These are phyloP conservation scores for Motacilla tschutschensis DNA, from an alignment of 2,113 vertebrate genomes.

Conservation along the genomic window DNA sequence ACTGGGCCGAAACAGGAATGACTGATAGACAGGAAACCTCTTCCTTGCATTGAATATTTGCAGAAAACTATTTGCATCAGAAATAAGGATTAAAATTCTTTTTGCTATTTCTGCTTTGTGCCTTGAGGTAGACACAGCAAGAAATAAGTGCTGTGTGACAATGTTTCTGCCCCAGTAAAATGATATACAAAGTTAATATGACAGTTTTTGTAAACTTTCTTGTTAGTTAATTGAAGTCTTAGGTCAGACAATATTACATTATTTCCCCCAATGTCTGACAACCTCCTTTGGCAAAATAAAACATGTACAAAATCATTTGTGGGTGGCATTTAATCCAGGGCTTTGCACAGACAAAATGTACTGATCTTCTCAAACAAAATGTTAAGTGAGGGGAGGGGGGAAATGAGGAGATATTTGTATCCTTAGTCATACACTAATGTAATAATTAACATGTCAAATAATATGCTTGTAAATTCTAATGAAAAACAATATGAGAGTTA, in stretches of 20 bases:
- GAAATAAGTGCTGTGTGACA: not conserved
- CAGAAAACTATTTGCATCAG: not conserved
- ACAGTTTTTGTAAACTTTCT: conserved; percentile 38
- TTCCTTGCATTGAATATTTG: not conserved
- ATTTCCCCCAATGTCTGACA: conserved; percentile 35
- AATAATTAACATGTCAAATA: conserved; percentile 15
- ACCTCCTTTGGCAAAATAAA: conserved; percentile 41
- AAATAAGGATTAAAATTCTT: not conserved
- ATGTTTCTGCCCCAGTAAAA: not conserved
- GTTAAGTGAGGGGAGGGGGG: not conserved
- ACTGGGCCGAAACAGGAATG: not conserved
- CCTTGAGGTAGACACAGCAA: conserved; percentile 4
- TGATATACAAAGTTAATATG: conserved; percentile 27
- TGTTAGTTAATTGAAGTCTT: conserved; percentile 53
- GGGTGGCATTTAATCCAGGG: conserved; percentile 53
- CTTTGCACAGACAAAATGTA: conserved; percentile 53
- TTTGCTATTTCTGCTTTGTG: not conserved
- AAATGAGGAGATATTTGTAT: not conserved
- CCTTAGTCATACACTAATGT: conserved; percentile 15
- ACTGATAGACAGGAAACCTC: not conserved
- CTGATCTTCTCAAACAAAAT: conserved; percentile 28
- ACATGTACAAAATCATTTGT: conserved; percentile 38
- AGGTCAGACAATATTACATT: conserved; percentile 37
- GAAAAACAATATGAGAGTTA: not conserved
- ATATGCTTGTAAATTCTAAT: not conserved